Base-by-base conservation (phyloP, 2,797 vertebrate genomes). In the Halcyon badia region DNA sequence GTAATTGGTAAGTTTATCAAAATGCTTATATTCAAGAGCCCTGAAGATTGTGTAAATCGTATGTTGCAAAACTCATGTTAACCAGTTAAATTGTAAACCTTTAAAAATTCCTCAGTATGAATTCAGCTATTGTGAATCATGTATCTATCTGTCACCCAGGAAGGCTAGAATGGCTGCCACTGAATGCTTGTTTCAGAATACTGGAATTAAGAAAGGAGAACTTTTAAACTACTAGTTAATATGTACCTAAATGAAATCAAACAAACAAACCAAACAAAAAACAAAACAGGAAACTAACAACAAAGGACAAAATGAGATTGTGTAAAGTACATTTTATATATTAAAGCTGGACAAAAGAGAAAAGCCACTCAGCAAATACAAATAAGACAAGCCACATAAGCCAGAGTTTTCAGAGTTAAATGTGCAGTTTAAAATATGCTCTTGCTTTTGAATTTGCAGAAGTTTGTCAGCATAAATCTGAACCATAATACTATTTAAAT, bases 401-500 rank as follows among this genome's bases (percentile, higher is more conserved):
- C 48, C 60, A 90, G 49, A 65, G 56, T 9, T 73, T 94, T 92
- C 81, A 92, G 20, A 83, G 88, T 94, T 89, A 92, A 89, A 90
- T 84, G 57, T 25, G 52, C 46, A 93, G 82, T 69, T 86, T 92
- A 60, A 90, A 88, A 87, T 24, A 89, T 71, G 31, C 8, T 78
- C 12, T 71, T 93, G 13, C 77, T 82, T 93, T 94, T 84, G 70
- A 88, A 84, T 92, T 76, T 80, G 28, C 56, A 82, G 44, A 25
- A 39, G 2, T 90, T 92, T 91, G 51, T 68, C 64, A 86, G 48
- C 60, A 48, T 83, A 49, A 61, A 69, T 82, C 62, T 89, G 37
- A 96, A 24, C 79, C 68, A 56, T 56, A 88, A 91, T 62, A 21
- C 10, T 87, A 75, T 90, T 90, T 94, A 94, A 94, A 90, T 84